Base-by-base conservation (phyloP, 2,797 vertebrate species). In the Pangasius macronema region DNA sequence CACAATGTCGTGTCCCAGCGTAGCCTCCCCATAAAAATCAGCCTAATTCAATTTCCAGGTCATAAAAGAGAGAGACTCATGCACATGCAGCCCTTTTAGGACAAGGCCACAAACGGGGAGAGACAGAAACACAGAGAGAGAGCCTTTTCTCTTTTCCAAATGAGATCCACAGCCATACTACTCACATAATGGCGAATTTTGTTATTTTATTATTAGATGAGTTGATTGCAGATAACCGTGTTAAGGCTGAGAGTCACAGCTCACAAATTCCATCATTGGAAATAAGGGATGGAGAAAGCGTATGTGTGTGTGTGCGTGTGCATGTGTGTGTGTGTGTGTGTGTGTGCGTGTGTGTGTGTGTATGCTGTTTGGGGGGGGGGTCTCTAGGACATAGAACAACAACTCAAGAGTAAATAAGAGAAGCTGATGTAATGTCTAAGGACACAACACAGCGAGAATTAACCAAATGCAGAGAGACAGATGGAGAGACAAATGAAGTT, bases 201-300 rank as follows among this genome's bases (percentile, higher is more conserved):
- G 89, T 91, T 90, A 92, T 87, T 91, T 88, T 84, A 91, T 92
- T 91, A 92, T 84, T 73, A 77, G 82, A 68, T 27, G 85, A 92
- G 89, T 87, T 91, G 89, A 92, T 92, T 92, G 88, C 85, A 90
- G 90, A 92, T 90, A 91, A 92, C 89, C 61, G 79, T 70, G 87
- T 92, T 90, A 90, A 76, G 70, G 79, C 89, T 68, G 82, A 89
- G 88, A 90, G 73, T 53, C 51, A 65, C 80, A 85, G 85, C 87
- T 85, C 80, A 79, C 86, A 91, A 90, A 90, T 90, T 90, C 88
- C 88, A 85, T 90, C 89, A 91, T 89, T 89, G 87, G 87, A 85
- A 88, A 87, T 87, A 82, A 83, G 70, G 85, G 82, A 76, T 65
- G 75, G 70, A 68, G 55, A 84, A 65, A 46, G 49, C 0, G 7